phyloP scores from a whole-genome alignment of 2,113 vertebrate species.

The Tricholaema leucomelas region DNA sequence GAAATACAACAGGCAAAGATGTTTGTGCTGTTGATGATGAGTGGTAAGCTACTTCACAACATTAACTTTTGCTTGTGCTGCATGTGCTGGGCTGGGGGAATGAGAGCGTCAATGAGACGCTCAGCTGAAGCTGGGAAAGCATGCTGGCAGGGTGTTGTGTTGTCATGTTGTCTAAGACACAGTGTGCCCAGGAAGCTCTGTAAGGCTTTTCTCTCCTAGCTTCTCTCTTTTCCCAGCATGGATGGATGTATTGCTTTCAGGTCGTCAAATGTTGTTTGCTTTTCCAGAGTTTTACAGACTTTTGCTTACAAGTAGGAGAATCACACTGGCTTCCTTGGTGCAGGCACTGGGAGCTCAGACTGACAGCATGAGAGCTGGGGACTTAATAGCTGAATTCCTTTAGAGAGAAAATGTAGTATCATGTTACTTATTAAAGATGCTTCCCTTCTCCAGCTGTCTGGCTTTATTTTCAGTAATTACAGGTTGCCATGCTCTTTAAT shows the following conservation, averaged over 20 bases:
- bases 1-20: not conserved
- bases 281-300: not conserved
- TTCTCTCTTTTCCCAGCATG: not conserved
- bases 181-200: accelerated
- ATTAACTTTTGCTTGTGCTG: not conserved
- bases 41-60: constrained; percentile 38
- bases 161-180: not conserved
- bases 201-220: not conserved
- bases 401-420: not conserved
- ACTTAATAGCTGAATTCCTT: not conserved
- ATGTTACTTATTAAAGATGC: constrained; percentile 8
- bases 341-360: not conserved
- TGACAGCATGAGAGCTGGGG: not conserved
- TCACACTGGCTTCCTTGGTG: not conserved
- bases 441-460: constrained; percentile 3
- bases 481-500: constrained; percentile 55
- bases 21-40: constrained; percentile 47
- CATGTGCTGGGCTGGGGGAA: not conserved
- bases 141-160: not conserved
- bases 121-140: not conserved
- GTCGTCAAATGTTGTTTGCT: not conserved
- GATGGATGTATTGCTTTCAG: not conserved
- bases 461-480: constrained; percentile 48
- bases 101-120: not conserved
- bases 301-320: not conserved